Percentiles rank a stretch among this genome's conserved stretches.
phyloP scores from a whole-genome alignment of 2,888 invertebrate genomes.

The Drosophila affinis region DNA sequence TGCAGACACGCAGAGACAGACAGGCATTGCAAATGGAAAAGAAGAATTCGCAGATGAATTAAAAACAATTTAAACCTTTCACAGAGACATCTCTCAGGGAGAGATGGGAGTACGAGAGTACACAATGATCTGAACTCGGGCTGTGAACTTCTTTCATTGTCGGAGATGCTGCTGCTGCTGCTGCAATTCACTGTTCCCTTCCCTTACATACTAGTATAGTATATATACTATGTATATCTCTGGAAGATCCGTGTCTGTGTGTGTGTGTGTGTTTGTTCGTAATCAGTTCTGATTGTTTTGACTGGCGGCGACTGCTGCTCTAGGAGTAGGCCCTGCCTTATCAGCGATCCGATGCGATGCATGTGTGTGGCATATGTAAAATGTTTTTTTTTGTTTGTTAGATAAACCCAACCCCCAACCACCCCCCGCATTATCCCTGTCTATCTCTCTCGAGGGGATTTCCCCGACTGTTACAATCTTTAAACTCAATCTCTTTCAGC shows the following conservation, averaged over 20 bases:
- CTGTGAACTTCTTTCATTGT: constrained; percentile 75
- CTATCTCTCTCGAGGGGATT: constrained; percentile 39
- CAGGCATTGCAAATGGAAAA: constrained; percentile 36
- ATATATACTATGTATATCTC: constrained; percentile 13
- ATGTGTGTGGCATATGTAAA: constrained; percentile 17
- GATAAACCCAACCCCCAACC: constrained; percentile 45
- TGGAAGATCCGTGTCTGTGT: constrained; percentile 10
- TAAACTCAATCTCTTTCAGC: constrained; percentile 59
- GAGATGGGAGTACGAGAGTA: constrained; percentile 33
- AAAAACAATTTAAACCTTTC: constrained; percentile 80
- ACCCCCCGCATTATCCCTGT: constrained; percentile 7
- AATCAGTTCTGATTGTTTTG: constrained; percentile 72
- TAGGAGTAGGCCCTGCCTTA: constrained; percentile 53
- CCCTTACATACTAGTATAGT: not conserved
- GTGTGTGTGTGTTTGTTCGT: constrained; percentile 21
- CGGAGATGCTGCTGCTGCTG: constrained; percentile 27
- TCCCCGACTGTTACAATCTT: constrained; percentile 28
- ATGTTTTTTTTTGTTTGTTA: constrained; percentile 27
- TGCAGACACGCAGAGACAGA: constrained; percentile 46
- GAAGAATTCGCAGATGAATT: constrained; percentile 71
- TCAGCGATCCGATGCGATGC: constrained; percentile 28
- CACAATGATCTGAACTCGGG: constrained; percentile 73
- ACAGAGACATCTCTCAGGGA: constrained; percentile 26
- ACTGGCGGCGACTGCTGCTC: constrained; percentile 51
- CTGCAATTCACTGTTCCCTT: constrained; percentile 7